phyloP scores from a whole-genome alignment of 2,797 vertebrate species.

The Phylloscopus collybita region DNA sequence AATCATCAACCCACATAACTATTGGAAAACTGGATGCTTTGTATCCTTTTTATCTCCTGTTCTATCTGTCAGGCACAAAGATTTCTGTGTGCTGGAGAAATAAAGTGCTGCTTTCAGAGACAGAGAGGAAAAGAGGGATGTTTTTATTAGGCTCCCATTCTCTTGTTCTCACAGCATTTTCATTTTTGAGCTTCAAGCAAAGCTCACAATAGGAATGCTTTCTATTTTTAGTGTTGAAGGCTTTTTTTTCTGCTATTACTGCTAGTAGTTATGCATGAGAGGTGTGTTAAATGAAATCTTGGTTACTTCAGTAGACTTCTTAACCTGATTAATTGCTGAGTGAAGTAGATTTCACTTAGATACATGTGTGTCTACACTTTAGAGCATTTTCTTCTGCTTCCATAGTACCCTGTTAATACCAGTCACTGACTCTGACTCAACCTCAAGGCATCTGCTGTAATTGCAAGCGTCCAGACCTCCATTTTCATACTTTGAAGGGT shows the following conservation, averaged over 20 bases:
- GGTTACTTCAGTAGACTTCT: background rate
- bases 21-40: conserved; percentile 37
- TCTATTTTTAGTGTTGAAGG: background rate
- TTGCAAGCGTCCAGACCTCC: background rate
- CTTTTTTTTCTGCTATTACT: conserved; percentile 17
- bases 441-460: background rate
- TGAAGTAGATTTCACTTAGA: conserved; percentile 9
- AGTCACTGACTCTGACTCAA: background rate
- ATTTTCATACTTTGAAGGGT: background rate
- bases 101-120: background rate
- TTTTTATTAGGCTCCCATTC: conserved; percentile 14
- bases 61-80: conserved; percentile 36
- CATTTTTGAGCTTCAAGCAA: background rate
- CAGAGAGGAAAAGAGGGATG: background rate
- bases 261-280: background rate
- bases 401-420: background rate
- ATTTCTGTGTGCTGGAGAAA: background rate
- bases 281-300: conserved; percentile 12
- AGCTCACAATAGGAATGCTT: background rate
- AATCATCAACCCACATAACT: background rate
- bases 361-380: background rate
- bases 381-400: background rate
- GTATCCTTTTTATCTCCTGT: conserved; percentile 33
- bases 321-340: conserved; percentile 34
- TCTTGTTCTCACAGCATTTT: conserved; percentile 15